Conservation (phyloP, 2,113 vertebrate genomes). For the Urocitellus parryii region DNA sequence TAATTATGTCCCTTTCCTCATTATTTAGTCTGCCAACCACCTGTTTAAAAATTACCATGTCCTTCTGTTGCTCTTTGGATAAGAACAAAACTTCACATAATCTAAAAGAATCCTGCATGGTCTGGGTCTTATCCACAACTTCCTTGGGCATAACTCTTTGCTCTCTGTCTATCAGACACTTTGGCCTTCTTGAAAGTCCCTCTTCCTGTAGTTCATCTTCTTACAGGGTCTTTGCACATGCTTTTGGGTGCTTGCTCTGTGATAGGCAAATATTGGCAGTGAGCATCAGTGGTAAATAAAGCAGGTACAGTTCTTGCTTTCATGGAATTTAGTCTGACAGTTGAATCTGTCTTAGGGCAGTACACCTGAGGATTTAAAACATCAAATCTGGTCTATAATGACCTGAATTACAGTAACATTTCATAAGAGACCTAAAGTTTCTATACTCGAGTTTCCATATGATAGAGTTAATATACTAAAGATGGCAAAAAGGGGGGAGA, state of each 20-base stretch:
- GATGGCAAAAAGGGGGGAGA: not conserved
- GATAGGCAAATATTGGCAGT: not conserved
- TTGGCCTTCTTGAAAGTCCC: not conserved
- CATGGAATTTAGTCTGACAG: not conserved
- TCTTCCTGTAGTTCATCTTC: not conserved
- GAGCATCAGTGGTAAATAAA: not conserved
- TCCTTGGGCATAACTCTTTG: not conserved
- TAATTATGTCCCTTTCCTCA: not conserved
- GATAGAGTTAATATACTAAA: not conserved
- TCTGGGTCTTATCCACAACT: not conserved
- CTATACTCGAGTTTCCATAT: not conserved
- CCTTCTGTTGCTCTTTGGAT: not conserved
- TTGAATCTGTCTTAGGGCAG: not conserved
- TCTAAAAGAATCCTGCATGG: not conserved
- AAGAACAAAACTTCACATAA: not conserved
- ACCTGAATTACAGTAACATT: not conserved
- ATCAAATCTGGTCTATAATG: not conserved
- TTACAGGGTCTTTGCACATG: not conserved
- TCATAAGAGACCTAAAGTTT: not conserved
- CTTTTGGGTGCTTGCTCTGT: not conserved
- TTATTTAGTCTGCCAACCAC: not conserved
- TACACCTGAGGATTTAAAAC: not conserved
- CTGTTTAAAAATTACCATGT: conserved; percentile 22
- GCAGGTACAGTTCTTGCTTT: not conserved
- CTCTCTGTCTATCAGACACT: not conserved